A percentile compares a stretch with the other conserved stretches of the same genome.
Conservation (phyloP, 2,113 vertebrate species). For the Noturus placidus region DNA sequence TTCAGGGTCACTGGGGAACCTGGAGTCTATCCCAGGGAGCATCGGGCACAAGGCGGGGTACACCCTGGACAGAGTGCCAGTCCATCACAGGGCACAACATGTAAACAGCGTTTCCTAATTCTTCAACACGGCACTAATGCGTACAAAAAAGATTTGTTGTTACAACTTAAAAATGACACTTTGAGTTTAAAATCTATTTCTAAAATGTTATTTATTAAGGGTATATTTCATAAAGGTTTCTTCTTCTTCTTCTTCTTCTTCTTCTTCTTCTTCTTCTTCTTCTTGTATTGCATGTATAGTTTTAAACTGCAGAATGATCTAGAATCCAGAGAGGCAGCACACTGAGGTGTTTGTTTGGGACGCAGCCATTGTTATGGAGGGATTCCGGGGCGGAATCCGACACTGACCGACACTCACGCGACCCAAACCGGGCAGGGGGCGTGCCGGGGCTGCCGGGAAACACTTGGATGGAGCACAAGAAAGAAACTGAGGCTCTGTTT, state of each 20-base stretch:
- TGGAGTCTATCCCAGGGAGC: too few relatives aligned
- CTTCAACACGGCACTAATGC: background rate
- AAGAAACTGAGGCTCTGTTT: constrained; percentile 24
- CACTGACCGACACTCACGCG: constrained; percentile 37
- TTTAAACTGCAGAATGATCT: background rate
- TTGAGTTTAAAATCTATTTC: too few relatives aligned
- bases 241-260: background rate
- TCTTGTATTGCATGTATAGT: background rate
- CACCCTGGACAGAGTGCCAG: too few relatives aligned
- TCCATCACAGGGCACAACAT: too few relatives aligned
- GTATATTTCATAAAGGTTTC: background rate
- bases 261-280: too few relatives aligned
- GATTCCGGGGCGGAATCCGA: background rate
- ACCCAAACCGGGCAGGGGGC: constrained; percentile 53
- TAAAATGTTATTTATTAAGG: too few relatives aligned
- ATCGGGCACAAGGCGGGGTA: too few relatives aligned
- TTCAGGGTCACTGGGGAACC: too few relatives aligned
- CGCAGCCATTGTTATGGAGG: background rate
- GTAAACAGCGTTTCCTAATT: too few relatives aligned
- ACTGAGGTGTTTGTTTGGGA: background rate
- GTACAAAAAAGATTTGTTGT: background rate
- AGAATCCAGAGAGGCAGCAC: background rate
- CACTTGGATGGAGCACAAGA: constrained; percentile 34
- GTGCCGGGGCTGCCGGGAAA: constrained; percentile 68
- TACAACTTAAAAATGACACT: background rate